Conservation (phyloP, 2,888 invertebrate genomes). For the Lamellibrachia columna region DNA sequence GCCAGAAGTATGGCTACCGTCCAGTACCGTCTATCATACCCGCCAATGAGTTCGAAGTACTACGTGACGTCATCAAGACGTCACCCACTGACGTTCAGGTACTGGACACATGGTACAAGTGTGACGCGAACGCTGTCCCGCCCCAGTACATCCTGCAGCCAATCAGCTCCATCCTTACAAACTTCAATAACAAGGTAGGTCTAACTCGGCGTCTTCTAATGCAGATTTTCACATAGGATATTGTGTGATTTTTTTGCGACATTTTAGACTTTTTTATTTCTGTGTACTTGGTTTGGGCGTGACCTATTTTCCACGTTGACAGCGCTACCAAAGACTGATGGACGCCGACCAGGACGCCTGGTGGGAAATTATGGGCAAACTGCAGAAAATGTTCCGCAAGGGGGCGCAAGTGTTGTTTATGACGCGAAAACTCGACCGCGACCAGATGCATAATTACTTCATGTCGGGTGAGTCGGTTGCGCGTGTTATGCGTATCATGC, state of each 20-base stretch:
- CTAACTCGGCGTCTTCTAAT: not conserved
- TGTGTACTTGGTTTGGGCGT: slow-evolving; percentile 5
- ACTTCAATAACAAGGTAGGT: slow-evolving; percentile 94
- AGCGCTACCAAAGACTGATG: slow-evolving; percentile 55
- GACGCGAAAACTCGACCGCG: slow-evolving; percentile 86
- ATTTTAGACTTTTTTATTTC: not conserved
- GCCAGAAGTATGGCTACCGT: slow-evolving; percentile 97
- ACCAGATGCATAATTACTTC: slow-evolving; percentile 96
- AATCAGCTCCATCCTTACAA: slow-evolving; percentile 94
- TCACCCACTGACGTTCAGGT: slow-evolving; percentile 77
- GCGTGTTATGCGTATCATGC: not conserved
- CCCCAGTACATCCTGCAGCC: slow-evolving; percentile 94
- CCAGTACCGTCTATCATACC: slow-evolving; percentile 95
- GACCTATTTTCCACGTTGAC: slow-evolving; percentile 26
- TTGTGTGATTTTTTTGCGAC: not conserved
- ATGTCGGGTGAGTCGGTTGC: slow-evolving; percentile 83
- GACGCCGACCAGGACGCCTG: slow-evolving; percentile 96
- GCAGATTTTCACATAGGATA: not conserved
- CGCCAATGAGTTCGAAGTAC: slow-evolving; percentile 84
- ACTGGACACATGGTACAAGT: slow-evolving; percentile 93
- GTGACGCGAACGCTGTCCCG: slow-evolving; percentile 95
- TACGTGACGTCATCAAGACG: slow-evolving; percentile 79
- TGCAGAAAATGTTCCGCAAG: slow-evolving; percentile 93
- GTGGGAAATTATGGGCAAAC: slow-evolving; percentile 96
- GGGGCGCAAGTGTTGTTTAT: slow-evolving; percentile 87